These are phyloP conservation scores for Peromyscus californicus DNA, from an alignment of 2,113 vertebrate genomes.

Conservation along the genomic window DNA sequence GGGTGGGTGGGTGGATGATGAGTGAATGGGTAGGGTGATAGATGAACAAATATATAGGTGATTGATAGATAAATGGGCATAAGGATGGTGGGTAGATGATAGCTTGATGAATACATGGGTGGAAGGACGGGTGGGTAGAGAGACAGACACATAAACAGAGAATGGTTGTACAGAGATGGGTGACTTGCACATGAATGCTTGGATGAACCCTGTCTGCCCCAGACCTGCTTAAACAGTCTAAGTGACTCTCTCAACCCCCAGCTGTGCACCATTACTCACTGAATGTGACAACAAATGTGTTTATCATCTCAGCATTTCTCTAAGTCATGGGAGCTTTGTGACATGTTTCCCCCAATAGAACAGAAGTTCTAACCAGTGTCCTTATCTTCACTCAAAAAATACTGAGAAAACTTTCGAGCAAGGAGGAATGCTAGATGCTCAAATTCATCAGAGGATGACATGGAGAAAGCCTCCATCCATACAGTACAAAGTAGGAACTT, in stretches of 20 bases:
- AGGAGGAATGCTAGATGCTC: neutral
- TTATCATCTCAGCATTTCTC: neutral
- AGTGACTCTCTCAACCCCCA: neutral
- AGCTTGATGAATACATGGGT: neutral
- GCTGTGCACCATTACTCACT: neutral
- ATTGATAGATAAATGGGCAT: accelerated
- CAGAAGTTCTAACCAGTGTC: neutral
- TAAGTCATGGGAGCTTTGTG: neutral
- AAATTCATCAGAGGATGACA: neutral
- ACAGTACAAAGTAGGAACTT: neutral
- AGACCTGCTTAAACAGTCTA: neutral
- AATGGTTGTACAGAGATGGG: neutral
- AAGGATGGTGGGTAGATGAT: neutral
- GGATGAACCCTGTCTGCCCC: neutral
- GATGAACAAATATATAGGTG: neutral
- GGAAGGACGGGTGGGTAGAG: neutral
- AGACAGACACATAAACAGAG: neutral
- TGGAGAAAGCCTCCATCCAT: neutral
- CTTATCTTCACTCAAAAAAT: neutral
- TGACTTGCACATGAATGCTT: neutral
- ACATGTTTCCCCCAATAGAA: neutral
- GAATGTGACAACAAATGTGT: neutral
- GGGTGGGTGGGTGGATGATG: neutral
- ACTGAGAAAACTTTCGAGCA: neutral
- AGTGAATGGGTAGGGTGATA: neutral